Conservation (phyloP, 2,797 vertebrate genomes). For the Limnodromus scolopaceus region DNA sequence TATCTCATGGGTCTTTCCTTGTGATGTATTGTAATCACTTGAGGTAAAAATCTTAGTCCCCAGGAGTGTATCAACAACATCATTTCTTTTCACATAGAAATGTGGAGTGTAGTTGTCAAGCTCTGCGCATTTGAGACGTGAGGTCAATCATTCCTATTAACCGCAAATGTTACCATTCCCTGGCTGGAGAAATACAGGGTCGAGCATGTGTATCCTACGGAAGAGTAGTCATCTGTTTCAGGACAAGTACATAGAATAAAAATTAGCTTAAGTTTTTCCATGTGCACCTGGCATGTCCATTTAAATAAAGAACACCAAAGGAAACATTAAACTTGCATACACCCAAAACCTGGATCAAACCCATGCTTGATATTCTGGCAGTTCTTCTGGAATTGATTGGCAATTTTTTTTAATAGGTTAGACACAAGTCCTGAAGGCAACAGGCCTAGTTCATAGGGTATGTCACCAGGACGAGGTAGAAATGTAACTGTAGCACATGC, state of each 20-base stretch:
- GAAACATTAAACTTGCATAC: neutral
- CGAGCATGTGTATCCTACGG: neutral
- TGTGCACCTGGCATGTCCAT: conserved; percentile 12
- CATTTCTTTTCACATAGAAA: conserved; percentile 8
- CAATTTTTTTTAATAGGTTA: conserved; percentile 9
- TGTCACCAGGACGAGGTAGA: neutral
- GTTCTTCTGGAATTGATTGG: conserved; percentile 15
- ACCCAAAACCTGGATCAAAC: neutral
- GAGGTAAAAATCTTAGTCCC: neutral
- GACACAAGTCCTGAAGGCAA: neutral
- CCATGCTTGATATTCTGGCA: neutral
- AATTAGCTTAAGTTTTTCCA: conserved; percentile 45
- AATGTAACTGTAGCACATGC: neutral
- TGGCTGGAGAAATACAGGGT: neutral
- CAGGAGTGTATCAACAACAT: neutral
- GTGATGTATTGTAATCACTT: neutral
- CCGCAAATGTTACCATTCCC: neutral
- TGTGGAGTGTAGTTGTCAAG: neutral
- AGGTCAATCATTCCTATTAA: conserved; percentile 26
- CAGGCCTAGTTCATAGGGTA: neutral
- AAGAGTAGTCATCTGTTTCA: conserved; percentile 25
- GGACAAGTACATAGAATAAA: neutral
- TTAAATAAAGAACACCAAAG: conserved; percentile 27
- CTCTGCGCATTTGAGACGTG: conserved; percentile 4
- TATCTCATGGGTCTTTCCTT: conserved; percentile 22